Conservation (phyloP, 2,888 invertebrate genomes). For the Apodemia zela region DNA sequence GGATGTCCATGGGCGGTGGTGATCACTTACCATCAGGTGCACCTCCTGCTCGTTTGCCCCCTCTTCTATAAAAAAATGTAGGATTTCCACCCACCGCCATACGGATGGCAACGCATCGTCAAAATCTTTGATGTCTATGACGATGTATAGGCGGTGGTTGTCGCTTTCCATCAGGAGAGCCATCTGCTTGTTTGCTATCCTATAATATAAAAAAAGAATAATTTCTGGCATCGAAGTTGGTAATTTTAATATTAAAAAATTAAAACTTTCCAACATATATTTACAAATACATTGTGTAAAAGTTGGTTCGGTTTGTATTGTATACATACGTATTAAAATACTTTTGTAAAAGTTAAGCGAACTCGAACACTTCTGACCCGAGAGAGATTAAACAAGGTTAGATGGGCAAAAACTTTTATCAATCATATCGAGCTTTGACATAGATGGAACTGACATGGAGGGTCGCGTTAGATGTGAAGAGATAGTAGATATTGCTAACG, state of each 20-base stretch:
- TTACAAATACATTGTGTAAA: background rate
- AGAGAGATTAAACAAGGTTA: slow-evolving; percentile 15
- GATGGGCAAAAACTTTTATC: slow-evolving; percentile 17
- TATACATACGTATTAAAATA: background rate
- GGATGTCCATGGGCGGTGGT: too few relatives aligned
- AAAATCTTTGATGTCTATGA: too few relatives aligned
- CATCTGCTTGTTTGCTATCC: too few relatives aligned
- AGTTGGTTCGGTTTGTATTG: background rate
- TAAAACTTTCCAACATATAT: background rate
- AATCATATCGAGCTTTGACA: slow-evolving; percentile 16
- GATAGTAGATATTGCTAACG: background rate
- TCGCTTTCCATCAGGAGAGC: too few relatives aligned
- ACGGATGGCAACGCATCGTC: too few relatives aligned
- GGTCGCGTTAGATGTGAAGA: slow-evolving; percentile 4
- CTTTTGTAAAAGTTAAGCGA: background rate
- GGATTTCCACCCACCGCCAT: too few relatives aligned
- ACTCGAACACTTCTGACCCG: background rate
- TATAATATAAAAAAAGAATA: too few relatives aligned
- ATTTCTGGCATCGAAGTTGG: too few relatives aligned
- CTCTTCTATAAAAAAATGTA: too few relatives aligned
- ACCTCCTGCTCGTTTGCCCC: too few relatives aligned
- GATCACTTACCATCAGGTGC: too few relatives aligned
- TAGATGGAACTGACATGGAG: slow-evolving; percentile 1
- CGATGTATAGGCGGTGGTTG: too few relatives aligned
- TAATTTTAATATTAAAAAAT: background rate